Evolutionary conservation across 2,888 invertebrate species (phyloP).

Genomic region (Lasioglossum leucozonium): DNA sequence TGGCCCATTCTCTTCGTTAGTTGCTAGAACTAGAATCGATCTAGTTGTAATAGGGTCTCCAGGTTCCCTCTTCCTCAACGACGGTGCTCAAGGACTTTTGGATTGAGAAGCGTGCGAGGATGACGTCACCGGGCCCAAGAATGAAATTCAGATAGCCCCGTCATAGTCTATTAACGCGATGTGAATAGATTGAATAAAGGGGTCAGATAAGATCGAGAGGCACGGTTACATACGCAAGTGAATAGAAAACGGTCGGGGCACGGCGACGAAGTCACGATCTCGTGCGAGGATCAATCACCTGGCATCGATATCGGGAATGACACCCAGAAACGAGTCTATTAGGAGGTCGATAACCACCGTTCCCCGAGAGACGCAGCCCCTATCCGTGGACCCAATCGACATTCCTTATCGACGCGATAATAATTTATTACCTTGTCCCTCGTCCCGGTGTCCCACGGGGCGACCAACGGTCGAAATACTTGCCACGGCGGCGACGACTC

Average conservation of each 20-base stretch:
- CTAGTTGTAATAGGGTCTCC: background rate
- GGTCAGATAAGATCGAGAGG: constrained; percentile 61
- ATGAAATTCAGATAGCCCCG: constrained; percentile 50
- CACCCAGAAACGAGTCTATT: constrained; percentile 79
- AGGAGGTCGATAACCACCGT: constrained; percentile 74
- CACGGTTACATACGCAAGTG: constrained; percentile 50
- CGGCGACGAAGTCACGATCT: constrained; percentile 58
- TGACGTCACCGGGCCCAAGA: background rate
- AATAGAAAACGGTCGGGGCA: constrained; percentile 58
- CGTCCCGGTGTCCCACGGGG: constrained; percentile 52
- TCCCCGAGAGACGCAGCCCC: constrained; percentile 68
- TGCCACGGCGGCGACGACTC: too few relatives aligned
- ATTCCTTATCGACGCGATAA: constrained; percentile 82
- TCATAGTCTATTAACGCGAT: constrained; percentile 59
- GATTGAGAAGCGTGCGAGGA: background rate
- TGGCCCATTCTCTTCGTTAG: background rate
- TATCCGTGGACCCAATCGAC: constrained; percentile 80
- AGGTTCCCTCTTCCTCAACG: background rate
- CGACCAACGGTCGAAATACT: constrained; percentile 35
- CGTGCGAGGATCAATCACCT: constrained; percentile 65
- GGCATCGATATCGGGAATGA: constrained; percentile 72
- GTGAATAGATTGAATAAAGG: constrained; percentile 66
- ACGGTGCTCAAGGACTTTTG: background rate
- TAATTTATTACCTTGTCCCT: constrained; percentile 80
- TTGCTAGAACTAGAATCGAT: background rate